Base-by-base conservation (phyloP, 2,888 invertebrate species). In the Lamellibrachia satsuma region DNA sequence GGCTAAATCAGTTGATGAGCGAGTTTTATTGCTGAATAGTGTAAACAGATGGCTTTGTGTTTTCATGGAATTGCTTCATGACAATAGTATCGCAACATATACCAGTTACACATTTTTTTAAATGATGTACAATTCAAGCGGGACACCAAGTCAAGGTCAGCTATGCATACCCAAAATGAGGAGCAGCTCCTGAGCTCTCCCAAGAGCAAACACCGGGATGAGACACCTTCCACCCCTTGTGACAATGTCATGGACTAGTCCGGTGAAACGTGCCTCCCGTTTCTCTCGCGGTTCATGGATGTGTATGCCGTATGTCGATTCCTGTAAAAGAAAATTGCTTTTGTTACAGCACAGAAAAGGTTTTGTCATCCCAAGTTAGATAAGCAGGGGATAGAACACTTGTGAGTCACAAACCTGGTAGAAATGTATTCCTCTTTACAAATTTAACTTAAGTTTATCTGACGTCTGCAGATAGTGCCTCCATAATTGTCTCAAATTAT, bases 291-390 rank as follows among this genome's bases (percentile, higher is more conserved):
- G 99, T 97, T 99, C 99, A 97, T 99, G 99, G 94, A 99, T 98
- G 96, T 99, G 99, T 0, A 99, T 99, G 52, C 99, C 99, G 97
- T 99, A 99, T 0, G 99, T 99, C 0, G 99, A 99, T 97, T 99
- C 99, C 98, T 98, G 95, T 55, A 57, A 93, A 15, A 15, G 91
- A 91, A 15, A 75, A 75, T 22, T 6, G 75, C 4, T 22, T 6
- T 22, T 6, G 75, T 75, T 75, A 22, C 6, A 22, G 75, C 22
- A 75, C 22, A 75, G 6, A 75, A 75, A 75, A 75, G 15, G 75
- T 75, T 75, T n/a, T 75, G 15, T 60, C 9, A 9, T 15, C 39
- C 39, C 39, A 39, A 39, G 39, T 39, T 39, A 39, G 39, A 39
- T 39, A 39, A 39, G 39, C 39, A 39, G 39, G 39, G 39, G 39